A percentile compares a stretch with the other conserved stretches of the same genome.
Evolutionary conservation across 92 coral and sea anemone genomes (phyloP).

Genomic region (Zoanthus gigantus): DNA sequence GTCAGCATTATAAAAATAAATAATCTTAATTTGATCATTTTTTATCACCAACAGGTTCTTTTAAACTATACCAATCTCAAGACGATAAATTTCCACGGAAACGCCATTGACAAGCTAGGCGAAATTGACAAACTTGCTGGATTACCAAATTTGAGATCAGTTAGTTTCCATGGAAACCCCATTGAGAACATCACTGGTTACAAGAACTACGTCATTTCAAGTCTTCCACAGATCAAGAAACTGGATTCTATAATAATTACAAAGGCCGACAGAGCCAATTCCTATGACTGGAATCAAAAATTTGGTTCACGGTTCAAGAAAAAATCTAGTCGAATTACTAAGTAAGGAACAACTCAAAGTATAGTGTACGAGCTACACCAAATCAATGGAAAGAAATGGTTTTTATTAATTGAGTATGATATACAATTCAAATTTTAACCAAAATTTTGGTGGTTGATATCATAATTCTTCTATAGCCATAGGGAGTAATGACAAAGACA

Average conservation of each 20-base stretch:
- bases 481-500: no score
- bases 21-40: no score
- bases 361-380: no score
- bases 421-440: no score
- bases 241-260: constrained; percentile 79
- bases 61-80: constrained; percentile 89
- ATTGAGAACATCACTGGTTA: constrained; percentile 76
- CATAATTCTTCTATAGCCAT: no score
- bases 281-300: constrained; percentile 49
- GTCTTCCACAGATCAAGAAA: constrained; percentile 72
- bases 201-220: constrained; percentile 77
- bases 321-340: not conserved
- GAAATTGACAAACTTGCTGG: constrained; percentile 93
- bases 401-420: no score
- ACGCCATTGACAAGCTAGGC: constrained; percentile 77
- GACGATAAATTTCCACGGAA: constrained; percentile 86
- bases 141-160: constrained; percentile 71
- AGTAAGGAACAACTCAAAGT: not conserved
- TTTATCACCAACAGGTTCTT: constrained; percentile 65
- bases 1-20: no score
- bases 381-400: no score
- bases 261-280: constrained; percentile 76
- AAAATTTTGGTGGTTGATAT: no score
- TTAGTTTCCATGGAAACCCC: constrained; percentile 92
- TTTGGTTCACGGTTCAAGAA: constrained; percentile 46